Percentiles rank a stretch among this genome's conserved stretches.
Evolutionary conservation across 2,888 invertebrate species (phyloP).

Genomic region (Aethes cnicana): DNA sequence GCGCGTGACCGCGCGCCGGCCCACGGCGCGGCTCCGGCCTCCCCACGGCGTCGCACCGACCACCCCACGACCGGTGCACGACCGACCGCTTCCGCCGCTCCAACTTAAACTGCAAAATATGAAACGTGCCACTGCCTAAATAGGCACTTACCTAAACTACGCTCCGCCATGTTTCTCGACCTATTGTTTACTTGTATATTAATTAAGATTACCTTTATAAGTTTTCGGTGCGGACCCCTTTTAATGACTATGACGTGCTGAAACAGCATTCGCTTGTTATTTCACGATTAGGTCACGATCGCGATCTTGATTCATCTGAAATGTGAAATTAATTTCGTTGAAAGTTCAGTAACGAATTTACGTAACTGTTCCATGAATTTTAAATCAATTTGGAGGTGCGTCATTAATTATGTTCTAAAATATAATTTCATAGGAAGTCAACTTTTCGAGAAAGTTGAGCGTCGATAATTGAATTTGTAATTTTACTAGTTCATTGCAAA

Average conservation of each 20-base stretch:
- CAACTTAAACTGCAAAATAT: slow-evolving; percentile 63
- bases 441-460: too few species aligned
- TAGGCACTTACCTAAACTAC: slow-evolving; percentile 65
- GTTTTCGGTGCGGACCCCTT: slow-evolving; percentile 47
- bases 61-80: slow-evolving; percentile 34
- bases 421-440: too few species aligned
- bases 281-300: too few species aligned
- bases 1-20: slow-evolving; percentile 46
- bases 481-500: too few species aligned
- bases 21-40: slow-evolving; percentile 25
- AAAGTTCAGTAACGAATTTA: background rate
- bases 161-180: slow-evolving; percentile 52
- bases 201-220: slow-evolving; percentile 62
- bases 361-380: background rate
- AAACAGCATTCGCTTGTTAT: slow-evolving; percentile 25
- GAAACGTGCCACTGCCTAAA: slow-evolving; percentile 76
- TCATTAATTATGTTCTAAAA: too few species aligned
- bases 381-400: too few species aligned
- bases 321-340: slow-evolving; percentile 6
- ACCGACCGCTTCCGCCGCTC: slow-evolving; percentile 34
- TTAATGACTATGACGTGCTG: slow-evolving; percentile 34
- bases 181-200: slow-evolving; percentile 68
- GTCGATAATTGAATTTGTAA: too few species aligned
- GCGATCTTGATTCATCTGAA: slow-evolving; percentile 12
- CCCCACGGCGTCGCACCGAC: slow-evolving; percentile 28